Conservation (phyloP, 2,888 invertebrate species). For the Heliothis peltigera region DNA sequence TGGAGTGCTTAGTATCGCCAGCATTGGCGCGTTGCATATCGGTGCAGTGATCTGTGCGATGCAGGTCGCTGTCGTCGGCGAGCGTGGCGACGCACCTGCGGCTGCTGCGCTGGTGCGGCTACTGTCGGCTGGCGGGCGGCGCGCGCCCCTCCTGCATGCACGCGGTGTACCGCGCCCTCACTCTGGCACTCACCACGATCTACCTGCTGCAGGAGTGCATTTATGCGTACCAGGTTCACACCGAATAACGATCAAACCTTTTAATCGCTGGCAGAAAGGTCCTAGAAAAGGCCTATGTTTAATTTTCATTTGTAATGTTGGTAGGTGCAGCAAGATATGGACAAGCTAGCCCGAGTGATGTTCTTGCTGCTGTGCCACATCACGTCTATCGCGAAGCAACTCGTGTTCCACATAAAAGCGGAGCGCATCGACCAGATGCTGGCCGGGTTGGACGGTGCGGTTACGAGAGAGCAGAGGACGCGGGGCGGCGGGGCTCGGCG, state of each 20-base stretch:
- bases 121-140: constrained; percentile 50
- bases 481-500: neutral
- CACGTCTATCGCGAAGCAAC: constrained; percentile 81
- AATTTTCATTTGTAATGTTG: constrained; percentile 8
- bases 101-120: constrained; percentile 64
- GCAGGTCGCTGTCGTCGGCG: constrained; percentile 54
- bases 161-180: constrained; percentile 60
- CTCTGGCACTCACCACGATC: constrained; percentile 60
- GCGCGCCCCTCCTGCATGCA: constrained; percentile 23
- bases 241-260: neutral
- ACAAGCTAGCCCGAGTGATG: constrained; percentile 81
- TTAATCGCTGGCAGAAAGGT: neutral
- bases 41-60: neutral
- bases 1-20: too few relatives aligned
- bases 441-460: constrained; percentile 59
- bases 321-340: constrained; percentile 78
- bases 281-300: neutral
- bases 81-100: constrained; percentile 64
- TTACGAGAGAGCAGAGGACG: neutral
- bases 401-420: constrained; percentile 72
- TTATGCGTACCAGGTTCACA: constrained; percentile 69
- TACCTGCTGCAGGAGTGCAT: constrained; percentile 70
- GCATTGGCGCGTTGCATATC: too few relatives aligned
- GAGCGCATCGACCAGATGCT: constrained; percentile 61
- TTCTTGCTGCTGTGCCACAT: constrained; percentile 85